Evolutionary conservation across 2,888 invertebrate species (phyloP), one percentile per base, ranked within the genome.

Genomic region (Melanargia galathea): DNA sequence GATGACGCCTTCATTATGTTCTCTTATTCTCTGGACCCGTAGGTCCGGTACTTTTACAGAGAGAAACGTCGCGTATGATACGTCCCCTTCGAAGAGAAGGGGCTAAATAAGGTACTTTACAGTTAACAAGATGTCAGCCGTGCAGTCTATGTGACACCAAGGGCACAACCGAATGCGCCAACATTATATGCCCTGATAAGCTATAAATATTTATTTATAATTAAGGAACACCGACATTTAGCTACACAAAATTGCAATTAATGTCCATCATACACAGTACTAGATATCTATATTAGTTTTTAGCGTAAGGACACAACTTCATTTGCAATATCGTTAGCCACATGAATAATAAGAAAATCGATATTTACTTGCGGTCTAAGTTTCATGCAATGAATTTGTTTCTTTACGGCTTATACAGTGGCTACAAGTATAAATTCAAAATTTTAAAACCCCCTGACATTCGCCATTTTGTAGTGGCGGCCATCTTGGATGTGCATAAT

Each of bases 141-240:
- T 20, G 43, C 6, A 13, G 45, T 33, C 46, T 11, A 45, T 30
- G 40, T 18, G 1, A 38, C 46, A 11, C 16, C 30, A 56, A 56
- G 56, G 55, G 40, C 26, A 55, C 4, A 11, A 40, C 26, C 45
- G 43, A 56, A 56, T 45, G 45, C 56, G 56, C 56, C 11, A 45
- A 45, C 56, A 56, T 56, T 56, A 43, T 30, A 26, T 43, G 18
- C 8, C 43, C 56, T 5, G 20, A 45, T 26, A 33, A 24, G 52
- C 16, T 51, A 51, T 46, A 46, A 46, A 46, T 46, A 46, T 46
- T 46, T 22, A 46, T 46, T 46, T 22, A 11, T 46, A 46, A 46
- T 22, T 46, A 46, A 46, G 45, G 20, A 46, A 46, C 45, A 13
- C 45, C 22, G 45, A 46, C 45, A 46, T 46, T 46, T 46, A n/a